Base-by-base conservation (phyloP, 2,113 vertebrate species). In the Halichoerus grypus region DNA sequence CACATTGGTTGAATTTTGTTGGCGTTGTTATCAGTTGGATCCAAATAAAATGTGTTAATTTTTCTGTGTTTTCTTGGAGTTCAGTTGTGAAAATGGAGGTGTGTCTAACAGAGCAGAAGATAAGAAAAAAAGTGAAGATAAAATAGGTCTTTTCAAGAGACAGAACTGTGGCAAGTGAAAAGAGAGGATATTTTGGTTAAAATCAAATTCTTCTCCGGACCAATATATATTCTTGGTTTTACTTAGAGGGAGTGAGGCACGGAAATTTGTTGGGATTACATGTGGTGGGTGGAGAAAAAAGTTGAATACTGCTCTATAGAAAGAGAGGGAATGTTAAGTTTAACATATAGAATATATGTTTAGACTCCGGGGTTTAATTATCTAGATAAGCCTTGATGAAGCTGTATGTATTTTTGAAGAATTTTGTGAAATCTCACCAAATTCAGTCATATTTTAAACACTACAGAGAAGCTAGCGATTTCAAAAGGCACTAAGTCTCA, bases 21-120 rank as follows among this genome's bases (percentile, higher is more conserved):
- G 90, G 80, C 10, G 1, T 95, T 83, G 97, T 97, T 98, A 98
- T 95, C 80, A 0, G 93, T 49, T 92, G 92, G 95, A 97, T 97
- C 97, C 93, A 98, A 98, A 98, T 96, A 98, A 98, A 98, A 97
- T 88, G 61, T 96, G 97, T 81, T 97, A 97, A 97, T 98, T 98
- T 98, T 98, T 98, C 95, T 97, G 94, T 93, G 95, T 94, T 76
- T 98, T 98, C 88, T 97, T 97, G 91, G 95, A 97, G 91, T 46
- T 97, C 91, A 96, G 67, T 42, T 98, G 95, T 98, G 98, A 98
- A 98, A 98, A 97, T 92, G 63, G 80, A 98, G 95, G 85, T 98
- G 87, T 98, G 96, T 97, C 84, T 90, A 39, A 22, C 69, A 46
- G 63, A 96, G 19, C 33, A 88, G 33, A 98, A 98, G 81, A 94